Evolutionary conservation across 2,113 vertebrate genomes (phyloP).

Genomic region (Salvator merianae): DNA sequence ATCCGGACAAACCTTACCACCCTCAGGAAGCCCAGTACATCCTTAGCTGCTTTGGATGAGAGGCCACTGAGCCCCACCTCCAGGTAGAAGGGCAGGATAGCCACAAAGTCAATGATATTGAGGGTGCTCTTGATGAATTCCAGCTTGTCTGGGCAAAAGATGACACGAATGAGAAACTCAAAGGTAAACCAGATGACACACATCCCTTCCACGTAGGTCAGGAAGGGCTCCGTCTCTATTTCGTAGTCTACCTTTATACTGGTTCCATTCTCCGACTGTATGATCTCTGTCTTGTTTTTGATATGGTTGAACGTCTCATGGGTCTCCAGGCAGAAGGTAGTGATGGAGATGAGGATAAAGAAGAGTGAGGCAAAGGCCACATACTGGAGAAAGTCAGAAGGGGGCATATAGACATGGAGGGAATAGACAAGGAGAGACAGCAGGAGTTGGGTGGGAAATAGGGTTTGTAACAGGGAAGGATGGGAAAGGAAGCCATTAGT

Average conservation of each 20-base stretch:
- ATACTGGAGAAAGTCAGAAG: conserved; percentile 76
- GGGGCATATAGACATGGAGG: not conserved
- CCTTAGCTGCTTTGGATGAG: conserved; percentile 94
- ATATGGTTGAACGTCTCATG: conserved; percentile 95
- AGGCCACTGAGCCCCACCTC: conserved; percentile 89
- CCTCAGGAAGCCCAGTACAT: conserved; percentile 89
- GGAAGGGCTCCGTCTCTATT: conserved; percentile 79
- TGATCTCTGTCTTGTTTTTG: conserved; percentile 87
- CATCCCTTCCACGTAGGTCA: conserved; percentile 82
- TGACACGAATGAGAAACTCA: conserved; percentile 80
- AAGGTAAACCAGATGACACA: conserved; percentile 85
- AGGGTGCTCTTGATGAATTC: conserved; percentile 86
- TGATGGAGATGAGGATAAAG: conserved; percentile 99
- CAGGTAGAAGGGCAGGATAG: conserved; percentile 94
- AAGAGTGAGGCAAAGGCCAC: conserved; percentile 88
- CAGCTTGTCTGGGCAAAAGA: conserved; percentile 81
- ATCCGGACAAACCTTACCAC: conserved; percentile 94
- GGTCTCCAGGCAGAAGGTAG: conserved; percentile 98
- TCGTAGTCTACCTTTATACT: conserved; percentile 79
- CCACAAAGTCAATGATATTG: conserved; percentile 97
- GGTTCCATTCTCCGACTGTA: conserved; percentile 81
- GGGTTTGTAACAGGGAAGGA: conserved; percentile 26
- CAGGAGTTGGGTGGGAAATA: not conserved
- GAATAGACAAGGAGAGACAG: not conserved
- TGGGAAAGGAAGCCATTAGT: conserved; percentile 54